These are phyloP conservation scores for Polyergus mexicanus DNA, from an alignment of 1,140 invertebrate genomes.

Conservation along the genomic window DNA sequence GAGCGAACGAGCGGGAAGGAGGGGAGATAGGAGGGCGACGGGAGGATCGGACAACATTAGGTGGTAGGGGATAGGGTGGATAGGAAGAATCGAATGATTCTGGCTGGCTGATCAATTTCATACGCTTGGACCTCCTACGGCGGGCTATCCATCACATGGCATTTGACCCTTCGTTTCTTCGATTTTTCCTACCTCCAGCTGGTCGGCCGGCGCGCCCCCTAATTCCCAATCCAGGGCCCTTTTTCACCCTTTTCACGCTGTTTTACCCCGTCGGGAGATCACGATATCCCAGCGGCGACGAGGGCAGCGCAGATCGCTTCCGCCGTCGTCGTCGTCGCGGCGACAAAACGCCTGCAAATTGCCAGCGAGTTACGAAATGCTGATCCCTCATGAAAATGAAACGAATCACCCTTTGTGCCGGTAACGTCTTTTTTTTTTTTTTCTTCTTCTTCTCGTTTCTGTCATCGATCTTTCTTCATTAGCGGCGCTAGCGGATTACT, in stretches of 20 bases:
- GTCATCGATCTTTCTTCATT: constrained; percentile 64
- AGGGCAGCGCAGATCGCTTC: constrained; percentile 45
- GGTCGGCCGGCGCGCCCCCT: constrained; percentile 24
- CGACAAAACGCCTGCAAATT: constrained; percentile 63
- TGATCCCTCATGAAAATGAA: constrained; percentile 46
- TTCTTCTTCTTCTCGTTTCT: constrained; percentile 6
- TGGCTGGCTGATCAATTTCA: constrained; percentile 79
- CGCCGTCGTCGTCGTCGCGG: constrained; percentile 26
- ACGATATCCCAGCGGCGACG: constrained; percentile 30
- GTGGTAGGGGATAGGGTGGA: constrained; percentile 41
- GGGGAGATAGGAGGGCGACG: neutral
- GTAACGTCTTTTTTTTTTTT: constrained; percentile 41
- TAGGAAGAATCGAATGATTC: constrained; percentile 80
- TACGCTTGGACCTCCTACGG: constrained; percentile 71
- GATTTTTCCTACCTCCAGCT: constrained; percentile 68
- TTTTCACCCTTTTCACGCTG: constrained; percentile 30
- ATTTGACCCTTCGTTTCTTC: constrained; percentile 76
- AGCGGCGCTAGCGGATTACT: constrained; percentile 42
- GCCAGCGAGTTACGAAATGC: constrained; percentile 56
- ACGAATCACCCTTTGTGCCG: constrained; percentile 60
- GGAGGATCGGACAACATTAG: constrained; percentile 46
- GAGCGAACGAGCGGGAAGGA: constrained; percentile 9
- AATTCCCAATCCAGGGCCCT: constrained; percentile 34
- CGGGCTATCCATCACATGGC: constrained; percentile 75
- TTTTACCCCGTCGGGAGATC: constrained; percentile 45